Base-by-base conservation (phyloP, 2,888 invertebrate species). In the Escarpia spicata region DNA sequence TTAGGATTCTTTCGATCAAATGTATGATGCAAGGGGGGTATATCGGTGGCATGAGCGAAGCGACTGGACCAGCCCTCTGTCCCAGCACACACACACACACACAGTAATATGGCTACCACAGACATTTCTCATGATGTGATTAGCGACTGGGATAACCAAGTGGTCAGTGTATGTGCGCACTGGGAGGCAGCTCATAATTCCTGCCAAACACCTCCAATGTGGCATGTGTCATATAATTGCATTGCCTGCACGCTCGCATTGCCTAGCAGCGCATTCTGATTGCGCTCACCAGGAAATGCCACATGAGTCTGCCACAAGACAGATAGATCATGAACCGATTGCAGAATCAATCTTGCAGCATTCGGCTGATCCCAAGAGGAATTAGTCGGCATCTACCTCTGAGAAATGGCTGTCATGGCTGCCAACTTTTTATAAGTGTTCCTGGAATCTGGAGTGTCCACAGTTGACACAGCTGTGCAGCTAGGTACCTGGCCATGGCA, bases 311-410 rank as follows among this genome's bases (percentile, higher is more conserved):
- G 75, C 75, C 26, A 75, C 75, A 26, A 75, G 75, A 75, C 75
- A n/a, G 26, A 75, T 75, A 75, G 75, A 75, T 75, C 75, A 75
- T 75, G 75, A 75, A 75, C 75, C 19, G 75, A 75, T 75, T 75
- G 75, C 75, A 15, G 19, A 75, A 75, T 75, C 75, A 75, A 75
- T 75, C 75, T 75, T 26, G n/a, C 75, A 6, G 19, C 75, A 75
- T 75, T 75, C 26, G 26, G 75, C 75, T 15, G 19, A 75, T 75
- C n/a, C 75, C 75, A 26, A 6, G n/a, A 75, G 75, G 75, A 75
- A 75, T 75, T 6, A 75, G 75, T 75, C 26, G 75, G 75, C 75
- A 75, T 75, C 75, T 75, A 75, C 26, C 75, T 75, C 75, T 19
- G n/a, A 75, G 75, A 75, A 75, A 26, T 75, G n/a, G 75, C 26